A percentile compares a stretch with the other conserved stretches of the same genome.
Evolutionary conservation across 1,140 invertebrate genomes (phyloP).

Genomic region (Calosoma granatense): DNA sequence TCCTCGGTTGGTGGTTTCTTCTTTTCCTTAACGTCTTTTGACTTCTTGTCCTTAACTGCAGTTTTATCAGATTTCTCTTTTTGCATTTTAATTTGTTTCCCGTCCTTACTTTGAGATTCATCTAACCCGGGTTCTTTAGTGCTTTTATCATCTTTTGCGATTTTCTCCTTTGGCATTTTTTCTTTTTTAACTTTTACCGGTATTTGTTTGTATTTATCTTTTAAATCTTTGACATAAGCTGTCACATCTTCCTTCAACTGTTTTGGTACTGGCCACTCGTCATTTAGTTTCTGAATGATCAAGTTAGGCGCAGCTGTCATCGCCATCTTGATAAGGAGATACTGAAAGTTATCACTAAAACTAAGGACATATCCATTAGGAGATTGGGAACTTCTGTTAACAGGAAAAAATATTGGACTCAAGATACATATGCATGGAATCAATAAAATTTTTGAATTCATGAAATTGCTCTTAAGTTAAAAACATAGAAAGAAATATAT

Average conservation of each 20-base stretch:
- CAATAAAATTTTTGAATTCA: too few relatives aligned
- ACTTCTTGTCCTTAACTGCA: neutral
- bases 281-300: constrained; percentile 7
- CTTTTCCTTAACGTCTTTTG: constrained; percentile 12
- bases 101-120: neutral
- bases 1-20: constrained; percentile 15
- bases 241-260: neutral
- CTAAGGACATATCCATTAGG: neutral
- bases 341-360: constrained; percentile 12
- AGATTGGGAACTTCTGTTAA: too few relatives aligned
- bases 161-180: constrained; percentile 8
- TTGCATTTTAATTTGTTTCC: neutral
- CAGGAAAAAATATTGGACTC: too few relatives aligned
- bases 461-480: too few relatives aligned
- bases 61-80: neutral
- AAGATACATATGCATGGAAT: too few relatives aligned
- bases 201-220: constrained; percentile 11
- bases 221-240: constrained; percentile 2
- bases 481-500: too few relatives aligned
- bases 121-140: too few relatives aligned
- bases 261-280: constrained; percentile 11
- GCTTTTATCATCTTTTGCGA: constrained; percentile 14
- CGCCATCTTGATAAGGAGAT: neutral
- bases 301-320: constrained; percentile 1
- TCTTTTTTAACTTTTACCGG: neutral